Evolutionary conservation across 1,140 invertebrate genomes (phyloP), one percentile per base, ranked within the genome.

Genomic region (Papilio aristodemus): DNA sequence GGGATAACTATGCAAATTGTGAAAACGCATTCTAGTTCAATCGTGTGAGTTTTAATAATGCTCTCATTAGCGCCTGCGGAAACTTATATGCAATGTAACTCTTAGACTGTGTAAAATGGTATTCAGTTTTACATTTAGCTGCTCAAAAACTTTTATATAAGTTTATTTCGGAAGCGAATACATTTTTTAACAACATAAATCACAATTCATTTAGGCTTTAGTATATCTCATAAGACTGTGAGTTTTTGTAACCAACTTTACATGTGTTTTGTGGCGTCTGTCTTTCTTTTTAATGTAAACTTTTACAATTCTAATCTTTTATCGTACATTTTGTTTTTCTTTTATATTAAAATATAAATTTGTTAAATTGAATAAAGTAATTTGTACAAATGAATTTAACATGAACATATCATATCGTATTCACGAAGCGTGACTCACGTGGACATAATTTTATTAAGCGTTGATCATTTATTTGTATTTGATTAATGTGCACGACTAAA

Each of bases 1-100:
- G 62, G 62, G 39, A 64, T 64, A 46, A 46, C 19, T 64, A 64
- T 64, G 62, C 62, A 46, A 64, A 46, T 64, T 64, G 9, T 64
- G 39, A 64, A 64, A 64, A 43, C 39, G 19, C 14, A 63, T 63
- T 41, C 60, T n/a, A 63, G 38, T 63, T 63, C 36, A 41, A 39
- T 22, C 37, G 60, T 17, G 37, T 43, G 25, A 27, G 62, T 64
- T 64, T 46, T 37, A 64, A 64, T 64, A 46, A 46, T 19, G 41
- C 39, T 32, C 41, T 43, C 62, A 64, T 64, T 64, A 64, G 7
- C 19, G 60, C 8, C 14, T 38, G n/a, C 1, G 11, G 37, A 63
- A 5, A 64, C 46, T 25, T 54, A 64, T 27, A 64, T 19, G 14
- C 39, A 46, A 43, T 64, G 13, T 14, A 1, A 50, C 27, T 32